Evolutionary conservation across 2,113 vertebrate species (phyloP).

Genomic region (Prolemur simus): DNA sequence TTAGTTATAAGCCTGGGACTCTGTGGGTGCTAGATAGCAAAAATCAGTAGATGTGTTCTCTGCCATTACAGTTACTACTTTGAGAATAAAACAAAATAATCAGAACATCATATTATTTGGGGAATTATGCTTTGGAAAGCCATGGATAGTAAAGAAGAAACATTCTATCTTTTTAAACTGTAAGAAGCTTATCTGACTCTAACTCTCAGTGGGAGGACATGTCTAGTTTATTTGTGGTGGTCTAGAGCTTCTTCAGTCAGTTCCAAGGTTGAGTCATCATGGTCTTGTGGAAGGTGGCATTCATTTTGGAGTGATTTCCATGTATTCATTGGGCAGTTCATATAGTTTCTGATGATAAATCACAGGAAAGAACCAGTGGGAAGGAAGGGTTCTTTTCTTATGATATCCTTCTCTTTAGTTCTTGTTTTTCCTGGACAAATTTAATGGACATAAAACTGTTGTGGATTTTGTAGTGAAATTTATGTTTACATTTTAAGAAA

Average conservation of each 20-base stretch:
- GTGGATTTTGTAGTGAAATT: neutral
- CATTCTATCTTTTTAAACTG: neutral
- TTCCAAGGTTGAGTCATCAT: neutral
- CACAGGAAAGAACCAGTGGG: neutral
- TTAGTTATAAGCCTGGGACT: neutral
- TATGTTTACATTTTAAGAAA: slow-evolving; percentile 1
- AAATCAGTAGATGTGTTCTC: neutral
- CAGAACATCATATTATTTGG: neutral
- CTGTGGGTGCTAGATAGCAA: neutral
- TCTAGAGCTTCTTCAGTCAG: neutral
- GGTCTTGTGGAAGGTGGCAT: neutral
- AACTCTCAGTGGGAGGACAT: neutral
- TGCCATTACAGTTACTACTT: neutral
- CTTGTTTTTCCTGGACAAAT: neutral
- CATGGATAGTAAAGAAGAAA: neutral
- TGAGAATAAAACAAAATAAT: neutral
- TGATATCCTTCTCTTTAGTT: neutral
- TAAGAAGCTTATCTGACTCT: neutral
- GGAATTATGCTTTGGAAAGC: neutral
- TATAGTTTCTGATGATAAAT: neutral
- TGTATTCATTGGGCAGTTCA: neutral
- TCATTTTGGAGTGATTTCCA: neutral
- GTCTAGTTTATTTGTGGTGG: neutral
- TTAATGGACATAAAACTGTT: neutral
- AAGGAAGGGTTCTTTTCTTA: neutral